A percentile compares a stretch with the other conserved stretches of the same genome.
These are phyloP conservation scores for Crocallis elinguaria DNA, from an alignment of 2,888 invertebrate species.

Conservation along the genomic window DNA sequence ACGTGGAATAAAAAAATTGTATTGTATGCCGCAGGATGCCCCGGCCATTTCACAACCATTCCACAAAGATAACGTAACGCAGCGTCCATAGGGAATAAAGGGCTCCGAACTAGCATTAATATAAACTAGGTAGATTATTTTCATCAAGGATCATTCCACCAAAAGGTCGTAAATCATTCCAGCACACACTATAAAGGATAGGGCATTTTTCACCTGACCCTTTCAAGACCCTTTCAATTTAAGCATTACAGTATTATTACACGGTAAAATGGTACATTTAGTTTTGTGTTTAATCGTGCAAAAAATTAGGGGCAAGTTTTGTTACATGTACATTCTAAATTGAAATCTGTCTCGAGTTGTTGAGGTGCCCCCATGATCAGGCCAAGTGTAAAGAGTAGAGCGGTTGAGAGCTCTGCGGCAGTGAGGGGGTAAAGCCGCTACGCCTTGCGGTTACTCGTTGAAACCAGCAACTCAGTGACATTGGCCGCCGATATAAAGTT, in stretches of 20 bases:
- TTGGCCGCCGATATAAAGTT: too few relatives aligned
- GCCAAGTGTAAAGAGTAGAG: slow-evolving; percentile 27
- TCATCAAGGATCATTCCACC: not conserved
- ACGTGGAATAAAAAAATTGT: too few relatives aligned
- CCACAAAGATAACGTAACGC: too few relatives aligned
- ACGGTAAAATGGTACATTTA: slow-evolving; percentile 41
- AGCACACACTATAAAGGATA: not conserved
- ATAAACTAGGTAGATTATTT: too few relatives aligned
- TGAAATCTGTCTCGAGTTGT: slow-evolving; percentile 62
- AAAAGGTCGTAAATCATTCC: not conserved
- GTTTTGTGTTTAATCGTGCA: slow-evolving; percentile 59
- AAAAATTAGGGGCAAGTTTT: slow-evolving; percentile 61
- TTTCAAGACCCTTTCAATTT: slow-evolving; percentile 8
- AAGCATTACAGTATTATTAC: slow-evolving; percentile 15
- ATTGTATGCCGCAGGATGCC: too few relatives aligned
- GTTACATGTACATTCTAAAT: slow-evolving; percentile 63
- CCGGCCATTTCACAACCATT: too few relatives aligned
- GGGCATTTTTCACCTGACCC: not conserved
- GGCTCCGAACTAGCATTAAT: too few relatives aligned
- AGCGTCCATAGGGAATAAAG: too few relatives aligned
- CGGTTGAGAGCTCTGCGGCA: too few relatives aligned
- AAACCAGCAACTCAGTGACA: too few relatives aligned
- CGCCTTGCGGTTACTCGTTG: too few relatives aligned
- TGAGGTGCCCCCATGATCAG: slow-evolving; percentile 37
- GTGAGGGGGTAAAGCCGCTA: too few relatives aligned